Evolutionary conservation across 2,797 vertebrate species (phyloP).

Genomic region (Falco biarmicus): DNA sequence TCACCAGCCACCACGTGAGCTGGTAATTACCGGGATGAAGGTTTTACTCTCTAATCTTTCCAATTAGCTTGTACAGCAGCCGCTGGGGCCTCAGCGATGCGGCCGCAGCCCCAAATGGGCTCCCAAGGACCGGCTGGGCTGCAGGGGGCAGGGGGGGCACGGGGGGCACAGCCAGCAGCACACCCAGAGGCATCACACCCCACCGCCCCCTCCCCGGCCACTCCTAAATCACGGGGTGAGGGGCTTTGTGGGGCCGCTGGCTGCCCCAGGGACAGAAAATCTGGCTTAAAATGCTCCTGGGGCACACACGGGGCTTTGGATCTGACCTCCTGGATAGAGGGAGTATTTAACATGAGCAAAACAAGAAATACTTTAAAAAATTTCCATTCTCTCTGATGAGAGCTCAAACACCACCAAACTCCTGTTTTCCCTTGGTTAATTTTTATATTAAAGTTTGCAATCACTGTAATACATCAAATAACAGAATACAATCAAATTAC

Average conservation of each 20-base stretch:
- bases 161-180: not conserved
- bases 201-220: not conserved
- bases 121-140: not conserved
- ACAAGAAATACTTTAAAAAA: no score
- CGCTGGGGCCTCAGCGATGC: not conserved
- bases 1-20: not conserved
- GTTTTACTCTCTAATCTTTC: not conserved
- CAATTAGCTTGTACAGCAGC: not conserved
- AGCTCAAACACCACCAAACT: not conserved
- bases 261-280: not conserved
- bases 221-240: not conserved
- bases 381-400: not conserved
- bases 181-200: not conserved
- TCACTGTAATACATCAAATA: not conserved
- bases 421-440: not conserved
- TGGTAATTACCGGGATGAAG: not conserved
- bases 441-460: not conserved
- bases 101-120: not conserved
- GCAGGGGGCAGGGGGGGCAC: not conserved
- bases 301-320: not conserved
- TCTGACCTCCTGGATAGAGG: not conserved
- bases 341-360: not conserved
- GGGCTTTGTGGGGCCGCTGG: not conserved
- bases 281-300: not conserved
- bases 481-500: not conserved